phyloP scores from a whole-genome alignment of 2,797 vertebrate species.

The Champsocephalus gunnari region DNA sequence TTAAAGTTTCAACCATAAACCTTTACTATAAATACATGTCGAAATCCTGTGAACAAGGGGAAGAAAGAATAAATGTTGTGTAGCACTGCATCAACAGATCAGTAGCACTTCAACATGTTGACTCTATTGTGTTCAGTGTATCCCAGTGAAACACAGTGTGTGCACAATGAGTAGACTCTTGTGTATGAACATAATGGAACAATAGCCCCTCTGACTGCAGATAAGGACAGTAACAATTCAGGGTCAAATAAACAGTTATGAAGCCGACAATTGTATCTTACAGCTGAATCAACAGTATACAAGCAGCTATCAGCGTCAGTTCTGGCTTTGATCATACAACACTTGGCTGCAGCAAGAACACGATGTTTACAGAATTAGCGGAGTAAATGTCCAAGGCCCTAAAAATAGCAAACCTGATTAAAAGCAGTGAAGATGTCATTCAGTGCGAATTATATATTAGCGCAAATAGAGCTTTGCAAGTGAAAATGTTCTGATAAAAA shows the following conservation, averaged over 20 bases:
- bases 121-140: conserved; percentile 75
- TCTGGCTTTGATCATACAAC: conserved; percentile 75
- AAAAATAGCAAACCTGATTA: conserved; percentile 72
- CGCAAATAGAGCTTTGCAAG: conserved; percentile 48
- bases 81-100: conserved; percentile 74
- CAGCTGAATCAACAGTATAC: conserved; percentile 83
- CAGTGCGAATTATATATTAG: conserved; percentile 55
- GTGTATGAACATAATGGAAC: conserved; percentile 77
- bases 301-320: conserved; percentile 65
- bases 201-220: conserved; percentile 74
- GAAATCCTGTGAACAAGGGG: conserved; percentile 47
- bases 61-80: conserved; percentile 69
- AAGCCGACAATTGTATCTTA: conserved; percentile 81
- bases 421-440: conserved; percentile 65
- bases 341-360: conserved; percentile 69
- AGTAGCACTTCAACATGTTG: conserved; percentile 81
- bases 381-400: conserved; percentile 65
- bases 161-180: conserved; percentile 61
- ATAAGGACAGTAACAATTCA: conserved; percentile 82
- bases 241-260: conserved; percentile 83
- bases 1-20: conserved; percentile 5
- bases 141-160: conserved; percentile 72
- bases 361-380: conserved; percentile 73
- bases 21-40: conserved; percentile 7
- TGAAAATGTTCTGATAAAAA: conserved; percentile 59